Evolutionary conservation across 2,113 vertebrate species (phyloP).

Genomic region (Phoxinus phoxinus): DNA sequence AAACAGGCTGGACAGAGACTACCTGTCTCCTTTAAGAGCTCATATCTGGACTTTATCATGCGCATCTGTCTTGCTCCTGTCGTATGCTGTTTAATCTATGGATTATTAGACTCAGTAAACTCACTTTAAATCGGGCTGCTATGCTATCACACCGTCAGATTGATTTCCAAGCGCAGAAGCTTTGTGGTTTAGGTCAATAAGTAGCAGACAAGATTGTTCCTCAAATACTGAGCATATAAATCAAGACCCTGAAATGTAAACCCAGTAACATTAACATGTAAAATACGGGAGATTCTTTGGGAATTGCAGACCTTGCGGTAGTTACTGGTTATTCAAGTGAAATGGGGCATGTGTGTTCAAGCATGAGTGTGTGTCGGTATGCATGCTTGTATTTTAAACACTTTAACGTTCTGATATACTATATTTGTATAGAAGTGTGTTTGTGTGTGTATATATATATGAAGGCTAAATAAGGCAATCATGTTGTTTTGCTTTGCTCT

Average conservation of each 20-base stretch:
- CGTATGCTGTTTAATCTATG: conserved; percentile 1
- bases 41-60: conserved; percentile 29
- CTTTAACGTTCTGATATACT: background rate
- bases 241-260: background rate
- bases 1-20: background rate
- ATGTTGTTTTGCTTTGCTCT: conserved; percentile 21
- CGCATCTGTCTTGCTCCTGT: background rate
- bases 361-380: conserved; percentile 8
- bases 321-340: conserved; percentile 20
- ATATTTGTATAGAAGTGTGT: background rate
- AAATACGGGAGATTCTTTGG: background rate
- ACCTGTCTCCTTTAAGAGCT: conserved; percentile 23
- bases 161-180: background rate
- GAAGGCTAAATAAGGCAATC: conserved; percentile 18
- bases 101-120: conserved; percentile 5
- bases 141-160: background rate
- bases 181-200: background rate
- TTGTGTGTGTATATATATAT: background rate
- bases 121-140: background rate
- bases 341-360: conserved; percentile 25
- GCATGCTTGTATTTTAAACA: background rate
- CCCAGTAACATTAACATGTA: background rate
- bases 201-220: background rate
- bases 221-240: background rate
- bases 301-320: background rate